A percentile compares a stretch with the other conserved stretches of the same genome.
phyloP scores from a whole-genome alignment of 2,888 invertebrate genomes.

The Listrodromus nycthemerus region DNA sequence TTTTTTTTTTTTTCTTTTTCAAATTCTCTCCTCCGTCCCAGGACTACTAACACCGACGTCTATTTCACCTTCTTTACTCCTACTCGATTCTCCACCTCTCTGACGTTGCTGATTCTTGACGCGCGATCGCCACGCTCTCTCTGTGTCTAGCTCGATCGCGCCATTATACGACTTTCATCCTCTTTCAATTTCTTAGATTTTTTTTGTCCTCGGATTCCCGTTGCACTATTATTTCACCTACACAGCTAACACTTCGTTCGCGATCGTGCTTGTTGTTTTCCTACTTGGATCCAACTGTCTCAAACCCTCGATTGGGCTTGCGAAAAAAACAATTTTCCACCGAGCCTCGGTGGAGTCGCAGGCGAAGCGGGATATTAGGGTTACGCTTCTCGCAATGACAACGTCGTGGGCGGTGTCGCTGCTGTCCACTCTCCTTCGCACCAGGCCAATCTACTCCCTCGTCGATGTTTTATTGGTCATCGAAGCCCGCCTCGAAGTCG shows the following conservation, averaged over 20 bases:
- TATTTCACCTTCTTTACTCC: constrained; percentile 59
- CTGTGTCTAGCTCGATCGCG: background rate
- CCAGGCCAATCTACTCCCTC: background rate
- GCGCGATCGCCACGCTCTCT: constrained; percentile 36
- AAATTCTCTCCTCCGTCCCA: constrained; percentile 47
- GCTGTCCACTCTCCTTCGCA: constrained; percentile 25
- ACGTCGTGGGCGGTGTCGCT: constrained; percentile 53
- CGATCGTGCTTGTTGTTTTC: constrained; percentile 20
- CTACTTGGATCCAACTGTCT: constrained; percentile 19
- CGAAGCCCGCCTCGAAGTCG: background rate
- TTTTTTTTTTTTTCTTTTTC: too few relatives aligned
- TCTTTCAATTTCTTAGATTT: background rate
- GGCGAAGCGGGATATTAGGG: constrained; percentile 19
- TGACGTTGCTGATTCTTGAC: constrained; percentile 29
- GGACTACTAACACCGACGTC: constrained; percentile 26
- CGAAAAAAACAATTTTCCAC: constrained; percentile 6
- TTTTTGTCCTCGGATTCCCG: constrained; percentile 1
- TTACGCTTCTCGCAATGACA: constrained; percentile 29
- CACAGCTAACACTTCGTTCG: background rate
- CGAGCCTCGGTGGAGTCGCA: constrained; percentile 11
- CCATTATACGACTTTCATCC: background rate
- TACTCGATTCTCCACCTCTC: constrained; percentile 60
- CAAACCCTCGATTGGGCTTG: constrained; percentile 13
- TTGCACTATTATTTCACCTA: constrained; percentile 9
- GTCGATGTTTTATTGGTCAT: constrained; percentile 14